Percentiles rank a stretch among this genome's conserved stretches.
phyloP scores from a whole-genome alignment of 2,113 vertebrate genomes.

The Hassar affinis region DNA sequence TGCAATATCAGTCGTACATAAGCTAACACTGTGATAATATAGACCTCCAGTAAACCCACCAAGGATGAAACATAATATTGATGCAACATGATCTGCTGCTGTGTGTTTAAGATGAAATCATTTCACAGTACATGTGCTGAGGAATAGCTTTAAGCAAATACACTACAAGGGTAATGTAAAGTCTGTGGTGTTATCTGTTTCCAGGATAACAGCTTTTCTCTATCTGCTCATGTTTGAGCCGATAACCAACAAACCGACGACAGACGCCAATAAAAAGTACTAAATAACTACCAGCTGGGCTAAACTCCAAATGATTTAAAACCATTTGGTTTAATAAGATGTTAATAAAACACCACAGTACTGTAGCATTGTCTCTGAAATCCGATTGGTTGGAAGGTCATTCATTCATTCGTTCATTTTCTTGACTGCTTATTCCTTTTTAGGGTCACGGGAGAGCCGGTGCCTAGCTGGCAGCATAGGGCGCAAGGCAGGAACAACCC shows the following conservation, averaged over 20 bases:
- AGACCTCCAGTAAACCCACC: neutral
- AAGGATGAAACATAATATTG: neutral
- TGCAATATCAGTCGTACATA: neutral
- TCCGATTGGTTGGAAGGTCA: neutral
- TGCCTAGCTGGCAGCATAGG: too few species aligned
- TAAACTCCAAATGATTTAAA: neutral
- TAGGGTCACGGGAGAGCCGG: too few species aligned
- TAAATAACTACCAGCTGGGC: neutral
- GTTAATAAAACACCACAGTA: neutral
- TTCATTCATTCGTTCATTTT: too few species aligned
- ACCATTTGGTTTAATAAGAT: neutral
- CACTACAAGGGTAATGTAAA: too few species aligned
- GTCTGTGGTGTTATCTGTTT: neutral
- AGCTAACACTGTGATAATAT: neutral
- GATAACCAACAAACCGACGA: neutral
- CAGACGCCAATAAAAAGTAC: too few species aligned
- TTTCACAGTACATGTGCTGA: neutral
- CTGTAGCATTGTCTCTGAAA: neutral
- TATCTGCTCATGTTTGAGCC: neutral
- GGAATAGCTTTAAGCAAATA: neutral
- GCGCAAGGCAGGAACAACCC: too few species aligned
- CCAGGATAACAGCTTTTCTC: neutral
- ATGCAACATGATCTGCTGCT: neutral
- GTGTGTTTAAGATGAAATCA: neutral
- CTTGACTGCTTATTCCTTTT: too few species aligned